Conservation (phyloP, 1,140 invertebrate genomes). For the Drosophila asahinai region DNA sequence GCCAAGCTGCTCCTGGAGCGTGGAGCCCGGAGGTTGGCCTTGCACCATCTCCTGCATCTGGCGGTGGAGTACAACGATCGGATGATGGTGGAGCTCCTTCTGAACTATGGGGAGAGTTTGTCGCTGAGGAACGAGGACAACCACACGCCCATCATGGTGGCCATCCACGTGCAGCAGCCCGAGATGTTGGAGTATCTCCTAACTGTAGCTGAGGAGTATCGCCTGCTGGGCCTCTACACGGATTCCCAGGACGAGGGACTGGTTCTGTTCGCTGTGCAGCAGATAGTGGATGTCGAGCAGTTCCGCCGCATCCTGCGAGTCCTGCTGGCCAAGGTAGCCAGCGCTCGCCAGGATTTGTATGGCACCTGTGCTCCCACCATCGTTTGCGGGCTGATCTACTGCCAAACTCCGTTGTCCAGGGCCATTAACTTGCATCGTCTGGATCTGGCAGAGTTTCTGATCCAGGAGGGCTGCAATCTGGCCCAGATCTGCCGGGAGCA, state of each 20-base stretch:
- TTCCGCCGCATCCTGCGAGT: conserved; percentile 85
- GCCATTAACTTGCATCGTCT: conserved; percentile 85
- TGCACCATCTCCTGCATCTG: conserved; percentile 87
- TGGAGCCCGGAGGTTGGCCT: conserved; percentile 87
- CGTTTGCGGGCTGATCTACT: conserved; percentile 75
- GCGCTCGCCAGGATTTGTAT: conserved; percentile 59
- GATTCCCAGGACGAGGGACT: conserved; percentile 85
- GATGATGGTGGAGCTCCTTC: conserved; percentile 86
- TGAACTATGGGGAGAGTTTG: conserved; percentile 85
- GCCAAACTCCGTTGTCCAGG: conserved; percentile 86
- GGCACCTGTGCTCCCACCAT: conserved; percentile 42
- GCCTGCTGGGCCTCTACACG: conserved; percentile 37
- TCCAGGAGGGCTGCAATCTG: conserved; percentile 86
- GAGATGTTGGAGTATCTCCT: conserved; percentile 86
- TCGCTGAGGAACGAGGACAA: conserved; percentile 86
- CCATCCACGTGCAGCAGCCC: conserved; percentile 86
- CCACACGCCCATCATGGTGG: conserved; percentile 88
- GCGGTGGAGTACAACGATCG: conserved; percentile 85
- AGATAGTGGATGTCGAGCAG: conserved; percentile 66
- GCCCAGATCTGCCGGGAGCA: conserved; percentile 68
- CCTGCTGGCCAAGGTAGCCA: conserved; percentile 82
- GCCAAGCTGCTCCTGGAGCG: conserved; percentile 85
- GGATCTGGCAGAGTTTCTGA: conserved; percentile 85
- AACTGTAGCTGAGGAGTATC: conserved; percentile 80
- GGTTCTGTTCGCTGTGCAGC: conserved; percentile 84